Conservation (phyloP, 2,113 vertebrate species). For the Clarias batrachus region DNA sequence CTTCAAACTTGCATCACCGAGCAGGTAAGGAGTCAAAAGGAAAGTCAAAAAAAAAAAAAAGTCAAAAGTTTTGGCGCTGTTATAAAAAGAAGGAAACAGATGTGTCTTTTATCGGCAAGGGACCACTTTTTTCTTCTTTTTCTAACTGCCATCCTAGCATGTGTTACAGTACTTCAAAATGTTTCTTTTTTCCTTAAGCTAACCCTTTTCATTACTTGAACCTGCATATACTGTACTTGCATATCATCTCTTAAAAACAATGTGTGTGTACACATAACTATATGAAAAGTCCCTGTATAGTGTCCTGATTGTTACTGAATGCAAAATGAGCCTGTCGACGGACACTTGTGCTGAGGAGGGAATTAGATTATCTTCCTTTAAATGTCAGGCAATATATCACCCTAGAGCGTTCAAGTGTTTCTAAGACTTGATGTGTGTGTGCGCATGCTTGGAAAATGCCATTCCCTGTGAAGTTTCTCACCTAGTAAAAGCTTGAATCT, state of each 20-base stretch:
- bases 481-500: background rate
- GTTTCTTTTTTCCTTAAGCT: background rate
- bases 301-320: background rate
- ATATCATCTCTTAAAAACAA: constrained; percentile 5
- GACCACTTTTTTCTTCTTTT: background rate
- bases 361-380: constrained; percentile 5
- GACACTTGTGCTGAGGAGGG: constrained; percentile 18
- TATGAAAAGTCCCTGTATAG: constrained; percentile 12
- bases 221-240: background rate
- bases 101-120: background rate
- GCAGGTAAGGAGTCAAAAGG: constrained; percentile 12
- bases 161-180: background rate
- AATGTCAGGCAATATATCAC: constrained; percentile 35
- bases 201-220: background rate
- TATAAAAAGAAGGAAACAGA: background rate
- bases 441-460: background rate
- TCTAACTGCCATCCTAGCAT: background rate
- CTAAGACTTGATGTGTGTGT: background rate
- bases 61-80: constrained; percentile 3
- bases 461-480: background rate
- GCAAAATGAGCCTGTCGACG: background rate
- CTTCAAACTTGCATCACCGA: constrained; percentile 17
- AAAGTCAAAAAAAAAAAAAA: too few species aligned
- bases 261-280: background rate
- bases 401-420: background rate